These are phyloP conservation scores for Drosophila setifemur DNA, from an alignment of 1,140 invertebrate genomes.

Conservation along the genomic window DNA sequence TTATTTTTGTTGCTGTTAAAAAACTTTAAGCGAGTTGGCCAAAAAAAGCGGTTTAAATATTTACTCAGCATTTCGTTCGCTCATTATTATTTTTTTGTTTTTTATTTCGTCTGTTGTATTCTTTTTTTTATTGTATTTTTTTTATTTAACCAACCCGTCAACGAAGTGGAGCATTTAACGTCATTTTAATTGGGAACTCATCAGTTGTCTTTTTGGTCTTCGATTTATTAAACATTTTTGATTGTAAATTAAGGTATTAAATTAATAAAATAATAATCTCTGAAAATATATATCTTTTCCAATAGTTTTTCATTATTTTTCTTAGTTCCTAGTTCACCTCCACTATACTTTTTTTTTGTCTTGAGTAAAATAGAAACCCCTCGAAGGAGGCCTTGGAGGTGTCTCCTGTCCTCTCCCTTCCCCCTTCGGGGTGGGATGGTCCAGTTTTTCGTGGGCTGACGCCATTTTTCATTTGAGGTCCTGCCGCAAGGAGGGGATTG, in stretches of 20 bases:
- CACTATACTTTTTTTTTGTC: no score
- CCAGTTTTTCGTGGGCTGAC: constrained; percentile 54
- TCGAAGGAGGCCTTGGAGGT: no score
- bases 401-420: neutral
- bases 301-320: neutral
- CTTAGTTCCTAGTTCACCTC: neutral
- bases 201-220: no score
- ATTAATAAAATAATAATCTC: neutral
- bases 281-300: neutral
- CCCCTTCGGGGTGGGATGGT: constrained; percentile 1
- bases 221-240: neutral
- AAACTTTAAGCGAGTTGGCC: constrained; percentile 62
- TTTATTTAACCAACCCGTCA: constrained; percentile 63
- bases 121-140: constrained; percentile 31
- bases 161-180: constrained; percentile 60
- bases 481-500: neutral
- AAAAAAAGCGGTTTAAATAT: constrained; percentile 67
- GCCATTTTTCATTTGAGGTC: constrained; percentile 68
- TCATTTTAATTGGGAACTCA: constrained; percentile 35
- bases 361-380: no score
- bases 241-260: neutral
- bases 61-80: constrained; percentile 69
- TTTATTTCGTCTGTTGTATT: neutral
- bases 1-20: constrained; percentile 34
- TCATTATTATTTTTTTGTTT: constrained; percentile 14